Evolutionary conservation across 1,140 invertebrate species (phyloP).

Genomic region (Colletes latitarsis): DNA sequence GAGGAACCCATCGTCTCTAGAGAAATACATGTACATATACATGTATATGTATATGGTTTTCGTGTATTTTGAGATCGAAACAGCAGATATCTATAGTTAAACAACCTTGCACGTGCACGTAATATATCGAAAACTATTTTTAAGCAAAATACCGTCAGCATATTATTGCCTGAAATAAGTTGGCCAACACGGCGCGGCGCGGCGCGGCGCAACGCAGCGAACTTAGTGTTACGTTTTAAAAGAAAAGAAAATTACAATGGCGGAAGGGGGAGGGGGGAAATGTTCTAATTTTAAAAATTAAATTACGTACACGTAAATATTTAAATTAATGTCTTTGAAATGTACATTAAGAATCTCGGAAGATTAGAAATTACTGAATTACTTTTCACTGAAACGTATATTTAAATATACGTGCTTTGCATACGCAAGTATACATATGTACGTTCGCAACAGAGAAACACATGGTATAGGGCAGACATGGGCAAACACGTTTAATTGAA

Average conservation of each 20-base stretch:
- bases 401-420: too few relatives aligned
- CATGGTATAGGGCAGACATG: too few relatives aligned
- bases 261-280: too few relatives aligned
- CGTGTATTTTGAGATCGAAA: conserved; percentile 29
- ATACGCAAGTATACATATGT: too few relatives aligned
- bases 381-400: neutral
- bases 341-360: too few relatives aligned
- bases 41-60: conserved; percentile 5
- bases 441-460: too few relatives aligned
- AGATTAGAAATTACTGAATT: neutral
- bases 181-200: conserved; percentile 5
- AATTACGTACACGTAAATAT: neutral
- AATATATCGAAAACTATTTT: conserved; percentile 67
- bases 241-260: neutral
- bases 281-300: neutral
- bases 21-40: too few relatives aligned
- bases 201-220: conserved; percentile 6
- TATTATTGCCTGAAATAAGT: conserved; percentile 66
- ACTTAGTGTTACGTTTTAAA: conserved; percentile 2
- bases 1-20: too few relatives aligned
- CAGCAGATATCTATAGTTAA: conserved; percentile 53
- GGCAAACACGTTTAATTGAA: too few relatives aligned
- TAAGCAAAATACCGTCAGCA: conserved; percentile 50
- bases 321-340: neutral
- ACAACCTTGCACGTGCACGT: conserved; percentile 63